These are phyloP conservation scores for Cassiopea andromeda DNA, from an alignment of 30 jellyfish, hydroid and myxozoan species.

Conservation along the genomic window DNA sequence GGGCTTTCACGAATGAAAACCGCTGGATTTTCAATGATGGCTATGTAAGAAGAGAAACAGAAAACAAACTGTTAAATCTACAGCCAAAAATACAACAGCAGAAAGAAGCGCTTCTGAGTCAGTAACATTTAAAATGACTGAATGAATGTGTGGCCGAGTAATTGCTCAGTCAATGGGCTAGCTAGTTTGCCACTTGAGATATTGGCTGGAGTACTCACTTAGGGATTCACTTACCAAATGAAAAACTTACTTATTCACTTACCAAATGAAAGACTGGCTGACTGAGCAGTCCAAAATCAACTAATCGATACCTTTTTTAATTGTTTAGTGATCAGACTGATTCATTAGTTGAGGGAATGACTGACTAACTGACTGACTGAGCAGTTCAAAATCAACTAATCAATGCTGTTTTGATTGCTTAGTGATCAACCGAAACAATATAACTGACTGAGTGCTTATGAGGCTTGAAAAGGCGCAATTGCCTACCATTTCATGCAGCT, in stretches of 20 bases:
- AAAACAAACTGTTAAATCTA: too few species aligned
- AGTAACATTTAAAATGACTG: not conserved
- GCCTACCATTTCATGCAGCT: conserved; percentile 80
- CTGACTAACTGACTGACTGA: not conserved
- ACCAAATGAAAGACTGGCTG: not conserved
- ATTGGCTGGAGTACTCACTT: not conserved
- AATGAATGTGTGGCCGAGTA: not conserved
- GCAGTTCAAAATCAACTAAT: not conserved
- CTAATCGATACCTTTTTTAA: not conserved
- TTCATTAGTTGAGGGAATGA: not conserved
- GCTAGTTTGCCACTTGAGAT: not conserved
- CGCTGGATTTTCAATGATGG: conserved; percentile 55
- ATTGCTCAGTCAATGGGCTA: not conserved
- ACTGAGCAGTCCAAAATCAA: not conserved
- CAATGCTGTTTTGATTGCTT: not conserved
- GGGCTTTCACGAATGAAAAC: conserved; percentile 67
- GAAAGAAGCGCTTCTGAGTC: too few species aligned
- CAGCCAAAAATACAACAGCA: too few species aligned
- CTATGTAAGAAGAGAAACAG: conserved; percentile 7
- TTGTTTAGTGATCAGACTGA: not conserved
- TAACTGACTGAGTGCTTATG: too few species aligned
- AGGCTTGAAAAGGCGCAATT: not conserved
- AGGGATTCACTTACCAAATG: not conserved
- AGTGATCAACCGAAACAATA: too few species aligned
- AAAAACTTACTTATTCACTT: too few species aligned